Evolutionary conservation across 2,888 invertebrate species (phyloP), one percentile per base, ranked within the genome.

Genomic region (Enchytraeus crypticus): DNA sequence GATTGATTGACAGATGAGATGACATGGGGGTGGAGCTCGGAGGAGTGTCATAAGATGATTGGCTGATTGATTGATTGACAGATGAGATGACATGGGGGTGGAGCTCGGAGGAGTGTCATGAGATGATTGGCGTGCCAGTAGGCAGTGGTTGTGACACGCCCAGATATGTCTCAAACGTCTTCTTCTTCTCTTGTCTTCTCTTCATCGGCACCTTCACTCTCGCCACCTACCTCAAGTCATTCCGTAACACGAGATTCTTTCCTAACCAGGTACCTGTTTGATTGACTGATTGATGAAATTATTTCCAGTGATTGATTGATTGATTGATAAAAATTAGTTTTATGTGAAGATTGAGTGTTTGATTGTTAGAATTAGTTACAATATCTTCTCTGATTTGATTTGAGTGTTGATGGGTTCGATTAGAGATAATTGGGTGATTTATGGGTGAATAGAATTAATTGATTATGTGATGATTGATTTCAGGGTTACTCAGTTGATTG

Each of bases 241-340:
- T 95, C 78, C 91, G 92, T 79, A 90, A 88, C 71, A 88, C 91
- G 2, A 82, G 89, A 33, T 96, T 93, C 82, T 95, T 96, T 75
- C 91, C 93, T 53, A 85, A 91, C 1, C 88, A 88, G 83, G 92
- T 90, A 14, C n/a, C 43, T 14, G 11, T 14, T 43, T 43, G 43
- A 14, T 43, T 14, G 43, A n/a, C 43, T 43, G 11, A 11, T 14
- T 11, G n/a, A 14, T 43, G n/a, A 14, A 14, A 14, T 43, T n/a
- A 14, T 43, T n/a, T 43, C 43, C n/a, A 11, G n/a, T 43, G 11
- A 14, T n/a, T 43, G n/a, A 14, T n/a, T n/a, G n/a, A n/a, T n/a
- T n/a, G n/a, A n/a, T n/a, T n/a, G n/a, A n/a, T n/a, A n/a, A n/a
- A n/a, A n/a, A n/a, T n/a, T n/a, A n/a, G n/a, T n/a, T n/a, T n/a